Evolutionary conservation across 1,140 invertebrate genomes (phyloP), one percentile per base, ranked within the genome.

Genomic region (Trichonephila clavata): DNA sequence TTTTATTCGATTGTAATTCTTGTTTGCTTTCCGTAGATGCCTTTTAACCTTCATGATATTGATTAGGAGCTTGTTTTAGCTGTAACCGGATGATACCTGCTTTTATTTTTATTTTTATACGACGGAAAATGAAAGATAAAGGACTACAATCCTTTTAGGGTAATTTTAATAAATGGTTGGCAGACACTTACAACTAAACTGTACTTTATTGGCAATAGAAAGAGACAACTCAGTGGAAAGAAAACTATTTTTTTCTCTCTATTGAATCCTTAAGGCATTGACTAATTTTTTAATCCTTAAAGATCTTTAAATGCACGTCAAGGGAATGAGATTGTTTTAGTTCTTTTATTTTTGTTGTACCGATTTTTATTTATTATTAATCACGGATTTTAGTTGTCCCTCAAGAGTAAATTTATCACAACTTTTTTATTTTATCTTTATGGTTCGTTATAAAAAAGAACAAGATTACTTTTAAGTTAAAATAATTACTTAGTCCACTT

Each of bases 131-230:
- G 81, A 24, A 6, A 43, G 50, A 50, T 43, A 27, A 50, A 43
- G 39, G 20, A 39, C 20, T 59, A 57, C 21, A 83, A 83, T 83
- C 81, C 43, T 59, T 16, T 83, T 83, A 57, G 43, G 50, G 3
- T 83, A 50, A 83, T 83, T 83, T 59, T 21, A 57, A 50, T 83
- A 83, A 83, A 57, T 57, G 81, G 81, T 57, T 83, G 18, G 57
- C 57, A 59, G 21, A n/a, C 71, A 77, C 24, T 24, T 83, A 20
- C 81, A 27, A 59, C n/a, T 57, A 50, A 24, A 24, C 39, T 83
- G 10, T 50, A 24, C 3, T 43, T 83, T 57, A 59, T 50, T n/a
- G 57, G 43, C 20, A 83, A 57, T 59, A 7, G 27, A 83, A n/a
- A 24, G 43, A 59, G 43, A 24, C 39, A 59, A 27, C 16, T 13